Evolutionary conservation across 2,888 invertebrate species (phyloP).

Genomic region (Dioctria linearis): DNA sequence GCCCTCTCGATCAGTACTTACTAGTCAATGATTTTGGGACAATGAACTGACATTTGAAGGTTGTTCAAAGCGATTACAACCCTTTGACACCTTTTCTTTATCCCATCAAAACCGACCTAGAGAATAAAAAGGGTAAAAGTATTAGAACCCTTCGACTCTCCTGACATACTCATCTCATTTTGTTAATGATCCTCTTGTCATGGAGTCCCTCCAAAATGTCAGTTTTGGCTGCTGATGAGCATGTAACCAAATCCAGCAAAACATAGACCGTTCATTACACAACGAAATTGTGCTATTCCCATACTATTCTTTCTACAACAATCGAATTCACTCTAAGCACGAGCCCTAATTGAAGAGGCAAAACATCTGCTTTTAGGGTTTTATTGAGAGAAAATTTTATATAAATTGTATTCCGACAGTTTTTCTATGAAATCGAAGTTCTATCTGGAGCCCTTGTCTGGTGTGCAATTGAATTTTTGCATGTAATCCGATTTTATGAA

Average conservation of each 20-base stretch:
- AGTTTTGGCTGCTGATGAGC: conserved; percentile 12
- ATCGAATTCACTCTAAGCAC: background rate
- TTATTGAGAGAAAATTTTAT: conserved; percentile 32
- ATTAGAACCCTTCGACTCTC: background rate
- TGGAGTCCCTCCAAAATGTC: background rate
- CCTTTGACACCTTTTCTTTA: conserved; percentile 43
- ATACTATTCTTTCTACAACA: background rate
- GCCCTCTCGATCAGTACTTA: conserved; percentile 31
- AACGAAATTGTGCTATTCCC: conserved; percentile 16
- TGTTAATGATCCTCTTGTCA: conserved; percentile 39
- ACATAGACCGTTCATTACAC: conserved; percentile 14
- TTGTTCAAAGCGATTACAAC: conserved; percentile 48
- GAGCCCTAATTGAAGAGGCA: conserved; percentile 24
- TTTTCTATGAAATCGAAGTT: background rate
- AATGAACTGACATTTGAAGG: conserved; percentile 42
- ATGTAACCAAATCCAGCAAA: conserved; percentile 47
- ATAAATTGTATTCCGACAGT: conserved; percentile 39
- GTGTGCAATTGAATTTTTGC: conserved; percentile 21
- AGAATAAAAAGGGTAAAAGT: background rate
- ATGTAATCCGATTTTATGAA: conserved; percentile 51
- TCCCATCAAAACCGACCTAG: conserved; percentile 26
- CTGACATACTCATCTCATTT: conserved; percentile 38
- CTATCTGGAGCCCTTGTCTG: background rate
- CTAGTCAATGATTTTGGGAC: conserved; percentile 12
- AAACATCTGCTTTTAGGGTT: conserved; percentile 41